phyloP scores from a whole-genome alignment of 2,888 invertebrate genomes.

The Sesamia inferens region DNA sequence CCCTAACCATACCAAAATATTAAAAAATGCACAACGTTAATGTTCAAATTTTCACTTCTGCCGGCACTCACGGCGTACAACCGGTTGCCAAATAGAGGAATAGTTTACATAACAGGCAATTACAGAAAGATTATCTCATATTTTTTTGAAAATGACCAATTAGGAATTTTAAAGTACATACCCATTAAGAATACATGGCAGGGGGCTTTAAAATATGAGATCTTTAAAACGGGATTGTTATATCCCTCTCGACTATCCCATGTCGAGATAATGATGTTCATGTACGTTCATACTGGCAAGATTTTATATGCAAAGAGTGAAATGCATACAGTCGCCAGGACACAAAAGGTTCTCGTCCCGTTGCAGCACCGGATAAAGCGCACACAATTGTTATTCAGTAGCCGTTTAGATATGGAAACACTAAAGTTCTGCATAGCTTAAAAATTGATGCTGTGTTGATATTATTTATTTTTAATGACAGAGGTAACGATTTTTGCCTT shows the following conservation, averaged over 20 bases:
- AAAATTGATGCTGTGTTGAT: constrained; percentile 15
- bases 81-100: neutral
- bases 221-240: constrained; percentile 4
- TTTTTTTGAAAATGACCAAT: neutral
- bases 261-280: constrained; percentile 42
- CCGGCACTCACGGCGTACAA: too few species aligned
- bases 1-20: too few species aligned
- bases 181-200: neutral
- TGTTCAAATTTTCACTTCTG: too few species aligned
- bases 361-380: constrained; percentile 33
- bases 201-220: constrained; percentile 14
- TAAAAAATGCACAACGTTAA: too few species aligned
- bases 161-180: neutral
- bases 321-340: constrained; percentile 27
- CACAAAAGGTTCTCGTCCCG: constrained; percentile 40
- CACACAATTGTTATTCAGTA: constrained; percentile 43
- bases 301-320: constrained; percentile 41
- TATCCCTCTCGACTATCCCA: constrained; percentile 11
- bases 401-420: constrained; percentile 22
- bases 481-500: neutral
- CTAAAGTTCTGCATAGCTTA: constrained; percentile 11
- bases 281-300: constrained; percentile 23
- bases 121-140: neutral
- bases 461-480: neutral
- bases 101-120: neutral